Conservation (phyloP, 2,113 vertebrate species). For the Ophiodon elongatus region DNA sequence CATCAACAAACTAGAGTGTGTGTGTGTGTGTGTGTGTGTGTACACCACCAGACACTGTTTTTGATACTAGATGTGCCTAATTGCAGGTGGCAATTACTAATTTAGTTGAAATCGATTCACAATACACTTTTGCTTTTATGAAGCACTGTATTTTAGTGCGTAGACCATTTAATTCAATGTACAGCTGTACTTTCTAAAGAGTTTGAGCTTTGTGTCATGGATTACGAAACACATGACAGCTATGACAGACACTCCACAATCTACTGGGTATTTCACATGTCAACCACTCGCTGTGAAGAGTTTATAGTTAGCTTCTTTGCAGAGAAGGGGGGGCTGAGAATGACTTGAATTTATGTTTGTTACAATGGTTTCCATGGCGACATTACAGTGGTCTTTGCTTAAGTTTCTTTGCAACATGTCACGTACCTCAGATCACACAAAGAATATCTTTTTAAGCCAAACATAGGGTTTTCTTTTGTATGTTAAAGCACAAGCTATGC, state of each 20-base stretch:
- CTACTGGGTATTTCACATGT: neutral
- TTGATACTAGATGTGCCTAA: neutral
- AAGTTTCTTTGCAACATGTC: constrained; percentile 6
- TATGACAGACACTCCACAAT: neutral
- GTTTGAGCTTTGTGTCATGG: neutral
- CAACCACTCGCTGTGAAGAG: neutral
- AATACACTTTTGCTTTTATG: neutral
- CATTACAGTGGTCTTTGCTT: neutral
- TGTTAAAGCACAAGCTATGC: no score
- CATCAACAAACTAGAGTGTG: neutral
- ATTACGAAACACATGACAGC: neutral
- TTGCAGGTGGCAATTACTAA: neutral
- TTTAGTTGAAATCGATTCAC: neutral
- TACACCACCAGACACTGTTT: no score
- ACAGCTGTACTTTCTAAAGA: neutral
- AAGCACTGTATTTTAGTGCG: neutral
- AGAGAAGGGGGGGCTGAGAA: neutral
- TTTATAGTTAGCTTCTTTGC: no score
- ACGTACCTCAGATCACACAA: no score
- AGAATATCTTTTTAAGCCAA: no score
- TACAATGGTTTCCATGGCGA: neutral
- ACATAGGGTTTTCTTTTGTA: no score
- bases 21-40: neutral
- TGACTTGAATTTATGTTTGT: neutral
- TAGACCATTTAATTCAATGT: neutral